A percentile compares a stretch with the other conserved stretches of the same genome.
These are phyloP conservation scores for Mycteria americana DNA, from an alignment of 2,797 vertebrate species.

Conservation along the genomic window DNA sequence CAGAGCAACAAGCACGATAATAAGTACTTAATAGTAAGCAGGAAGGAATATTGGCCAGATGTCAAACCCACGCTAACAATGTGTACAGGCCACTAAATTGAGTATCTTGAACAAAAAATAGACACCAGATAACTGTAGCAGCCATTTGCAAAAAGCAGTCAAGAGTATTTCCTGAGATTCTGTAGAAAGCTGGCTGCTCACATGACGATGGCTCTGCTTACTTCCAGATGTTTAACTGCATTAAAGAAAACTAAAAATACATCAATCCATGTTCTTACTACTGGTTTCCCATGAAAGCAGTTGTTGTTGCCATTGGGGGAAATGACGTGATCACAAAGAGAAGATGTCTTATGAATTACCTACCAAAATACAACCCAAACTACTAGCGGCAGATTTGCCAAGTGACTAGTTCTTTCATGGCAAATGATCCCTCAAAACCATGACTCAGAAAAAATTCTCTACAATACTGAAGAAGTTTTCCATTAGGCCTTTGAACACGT, in stretches of 20 bases:
- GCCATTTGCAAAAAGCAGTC: not conserved
- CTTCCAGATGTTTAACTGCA: slow-evolving; percentile 3
- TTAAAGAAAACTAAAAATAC: not conserved
- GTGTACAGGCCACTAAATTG: not conserved
- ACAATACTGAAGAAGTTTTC: not conserved
- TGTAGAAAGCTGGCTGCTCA: not conserved
- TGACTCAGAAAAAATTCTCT: not conserved
- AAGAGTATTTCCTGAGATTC: not conserved
- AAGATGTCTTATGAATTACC: not conserved
- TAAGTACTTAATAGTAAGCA: not conserved
- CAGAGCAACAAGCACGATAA: not conserved
- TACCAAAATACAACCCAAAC: not conserved
- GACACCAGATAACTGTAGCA: not conserved
- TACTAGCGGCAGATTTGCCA: not conserved
- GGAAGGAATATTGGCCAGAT: not conserved
- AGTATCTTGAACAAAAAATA: not conserved
- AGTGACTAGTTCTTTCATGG: not conserved
- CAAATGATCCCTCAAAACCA: not conserved
- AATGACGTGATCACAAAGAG: not conserved
- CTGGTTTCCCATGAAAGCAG: not conserved
- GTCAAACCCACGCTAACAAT: not conserved
- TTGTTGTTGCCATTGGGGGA: not conserved
- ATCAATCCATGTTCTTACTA: not conserved
- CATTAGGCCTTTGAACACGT: not conserved
- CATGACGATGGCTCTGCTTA: not conserved